These are phyloP conservation scores for Porites lutea DNA, from an alignment of 64 coral and sea anemone genomes.

Conservation along the genomic window DNA sequence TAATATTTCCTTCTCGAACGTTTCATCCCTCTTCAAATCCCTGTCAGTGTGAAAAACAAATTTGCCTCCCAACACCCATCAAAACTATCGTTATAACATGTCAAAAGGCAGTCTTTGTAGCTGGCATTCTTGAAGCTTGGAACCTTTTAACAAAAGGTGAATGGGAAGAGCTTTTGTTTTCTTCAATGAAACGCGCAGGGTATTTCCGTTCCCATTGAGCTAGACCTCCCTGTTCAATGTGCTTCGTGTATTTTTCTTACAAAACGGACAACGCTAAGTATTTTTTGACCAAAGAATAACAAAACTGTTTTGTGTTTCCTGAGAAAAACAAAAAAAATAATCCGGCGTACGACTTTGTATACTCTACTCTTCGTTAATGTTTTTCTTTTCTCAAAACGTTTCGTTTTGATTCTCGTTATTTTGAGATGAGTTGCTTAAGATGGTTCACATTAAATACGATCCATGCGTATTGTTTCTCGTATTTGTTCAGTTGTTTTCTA, in stretches of 20 bases:
- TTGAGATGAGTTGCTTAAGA: not conserved
- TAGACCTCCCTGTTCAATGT: conserved; percentile 56
- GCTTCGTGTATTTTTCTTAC: conserved; percentile 46
- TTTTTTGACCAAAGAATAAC: conserved; percentile 2
- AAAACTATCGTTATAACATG: not conserved
- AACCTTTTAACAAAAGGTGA: conserved; percentile 5
- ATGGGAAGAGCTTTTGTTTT: conserved; percentile 22
- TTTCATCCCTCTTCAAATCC: not conserved
- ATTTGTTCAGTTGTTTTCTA: conserved; percentile 23
- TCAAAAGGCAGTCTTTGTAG: not conserved
- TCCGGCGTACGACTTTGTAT: not conserved
- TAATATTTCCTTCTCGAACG: not conserved
- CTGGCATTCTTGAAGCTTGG: not conserved
- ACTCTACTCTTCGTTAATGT: not conserved
- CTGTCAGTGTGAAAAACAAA: not conserved
- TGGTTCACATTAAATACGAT: not conserved
- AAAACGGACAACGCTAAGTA: conserved; percentile 47
- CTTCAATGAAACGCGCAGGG: conserved; percentile 37
- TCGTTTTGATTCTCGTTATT: not conserved
- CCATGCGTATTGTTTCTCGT: conserved; percentile 16
- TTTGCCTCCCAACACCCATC: not conserved
- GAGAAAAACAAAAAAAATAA: not conserved
- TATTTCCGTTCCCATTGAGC: conserved; percentile 42
- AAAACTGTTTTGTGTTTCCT: not conserved
- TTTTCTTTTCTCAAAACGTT: not conserved